Percentiles rank a stretch among this genome's conserved stretches.
These are phyloP conservation scores for Pseudobourletiella spinata DNA, from an alignment of 1,140 invertebrate species.

Conservation along the genomic window DNA sequence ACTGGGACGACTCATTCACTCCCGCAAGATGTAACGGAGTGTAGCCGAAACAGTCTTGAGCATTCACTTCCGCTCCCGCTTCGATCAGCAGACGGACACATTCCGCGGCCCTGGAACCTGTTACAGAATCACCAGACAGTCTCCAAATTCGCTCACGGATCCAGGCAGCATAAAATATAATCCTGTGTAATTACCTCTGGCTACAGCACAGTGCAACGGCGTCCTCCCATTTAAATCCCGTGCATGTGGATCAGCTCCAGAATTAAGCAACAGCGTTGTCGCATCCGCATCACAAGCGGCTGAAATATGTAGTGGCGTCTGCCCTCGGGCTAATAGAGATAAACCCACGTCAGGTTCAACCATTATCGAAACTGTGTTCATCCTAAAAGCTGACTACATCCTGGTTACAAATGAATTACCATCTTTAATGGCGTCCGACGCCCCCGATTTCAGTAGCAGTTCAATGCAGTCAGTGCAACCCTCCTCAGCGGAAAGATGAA, in stretches of 20 bases:
- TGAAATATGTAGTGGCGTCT: slow-evolving; percentile 45
- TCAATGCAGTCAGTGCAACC: slow-evolving; percentile 25
- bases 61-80: slow-evolving; percentile 64
- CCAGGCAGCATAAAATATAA: background rate
- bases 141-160: slow-evolving; percentile 35
- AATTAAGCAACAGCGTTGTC: slow-evolving; percentile 42
- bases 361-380: too few species aligned
- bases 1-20: slow-evolving; percentile 66
- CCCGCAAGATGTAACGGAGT: slow-evolving; percentile 62
- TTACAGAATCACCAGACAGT: slow-evolving; percentile 63
- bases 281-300: slow-evolving; percentile 44
- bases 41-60: slow-evolving; percentile 76
- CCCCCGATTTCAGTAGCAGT: slow-evolving; percentile 27
- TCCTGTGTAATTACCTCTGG: slow-evolving; percentile 16
- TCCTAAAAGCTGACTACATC: too few species aligned
- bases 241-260: slow-evolving; percentile 39
- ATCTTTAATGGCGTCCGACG: slow-evolving; percentile 23
- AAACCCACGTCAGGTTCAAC: background rate
- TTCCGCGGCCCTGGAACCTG: slow-evolving; percentile 60
- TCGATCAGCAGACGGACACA: slow-evolving; percentile 55
- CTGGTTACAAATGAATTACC: background rate
- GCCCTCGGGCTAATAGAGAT: slow-evolving; percentile 6
- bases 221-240: slow-evolving; percentile 35
- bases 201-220: slow-evolving; percentile 39
- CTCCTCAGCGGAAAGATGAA: slow-evolving; percentile 31